Conservation (phyloP, 2,888 invertebrate genomes). For the Arrhopalites spinosus region DNA sequence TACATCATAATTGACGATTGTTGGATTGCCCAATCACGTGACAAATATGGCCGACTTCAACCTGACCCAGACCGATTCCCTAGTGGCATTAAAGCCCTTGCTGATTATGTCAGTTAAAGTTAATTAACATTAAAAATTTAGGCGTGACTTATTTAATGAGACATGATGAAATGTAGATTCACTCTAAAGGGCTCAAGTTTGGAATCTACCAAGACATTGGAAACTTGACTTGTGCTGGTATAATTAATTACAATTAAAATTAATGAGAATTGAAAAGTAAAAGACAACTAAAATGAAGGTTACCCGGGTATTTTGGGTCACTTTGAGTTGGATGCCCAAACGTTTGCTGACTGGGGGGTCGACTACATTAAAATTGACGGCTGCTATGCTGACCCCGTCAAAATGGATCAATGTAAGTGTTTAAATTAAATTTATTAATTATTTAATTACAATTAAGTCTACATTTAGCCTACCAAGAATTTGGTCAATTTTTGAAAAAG, state of each 20-base stretch:
- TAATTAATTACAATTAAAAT: neutral
- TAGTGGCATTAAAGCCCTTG: slow-evolving; percentile 84
- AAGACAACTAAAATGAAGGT: slow-evolving; percentile 66
- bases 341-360: slow-evolving; percentile 94
- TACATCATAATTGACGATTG: slow-evolving; percentile 93
- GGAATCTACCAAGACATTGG: slow-evolving; percentile 98
- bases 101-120: slow-evolving; percentile 81
- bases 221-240: slow-evolving; percentile 85
- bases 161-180: slow-evolving; percentile 68
- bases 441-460: neutral
- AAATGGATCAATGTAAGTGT: slow-evolving; percentile 77
- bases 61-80: slow-evolving; percentile 88
- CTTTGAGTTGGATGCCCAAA: slow-evolving; percentile 83
- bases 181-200: slow-evolving; percentile 89
- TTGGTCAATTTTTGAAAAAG: slow-evolving; percentile 83
- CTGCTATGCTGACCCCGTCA: slow-evolving; percentile 86
- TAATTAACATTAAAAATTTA: neutral
- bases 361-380: slow-evolving; percentile 98
- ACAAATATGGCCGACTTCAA: slow-evolving; percentile 75
- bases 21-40: slow-evolving; percentile 86
- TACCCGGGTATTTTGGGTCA: slow-evolving; percentile 92
- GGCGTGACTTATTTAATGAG: neutral
- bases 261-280: too few relatives aligned
- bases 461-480: slow-evolving; percentile 81
- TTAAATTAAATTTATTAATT: neutral